Evolutionary conservation across 1,140 invertebrate genomes (phyloP).

Genomic region (Myzus persicae): DNA sequence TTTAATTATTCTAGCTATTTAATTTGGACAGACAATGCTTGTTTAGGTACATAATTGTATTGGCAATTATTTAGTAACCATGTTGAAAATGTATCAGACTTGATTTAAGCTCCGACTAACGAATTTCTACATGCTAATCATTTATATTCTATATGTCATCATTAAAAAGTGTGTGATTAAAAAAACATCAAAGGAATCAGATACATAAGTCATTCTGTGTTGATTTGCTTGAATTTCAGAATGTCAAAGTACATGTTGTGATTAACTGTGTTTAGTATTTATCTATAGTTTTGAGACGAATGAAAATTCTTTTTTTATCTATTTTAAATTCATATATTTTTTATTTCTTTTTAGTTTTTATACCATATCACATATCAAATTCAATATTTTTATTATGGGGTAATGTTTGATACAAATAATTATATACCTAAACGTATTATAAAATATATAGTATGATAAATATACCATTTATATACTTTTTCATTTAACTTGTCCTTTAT

Average conservation of each 20-base stretch:
- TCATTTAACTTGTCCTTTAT: slow-evolving; percentile 33
- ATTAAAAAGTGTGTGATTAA: background rate
- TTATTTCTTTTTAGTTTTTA: background rate
- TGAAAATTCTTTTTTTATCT: background rate
- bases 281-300: no score
- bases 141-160: background rate
- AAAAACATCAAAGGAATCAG: background rate
- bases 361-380: background rate
- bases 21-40: background rate
- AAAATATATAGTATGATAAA: background rate
- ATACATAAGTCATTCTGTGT: background rate
- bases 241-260: background rate
- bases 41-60: no score
- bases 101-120: background rate
- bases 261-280: background rate
- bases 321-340: background rate
- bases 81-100: background rate
- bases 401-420: background rate
- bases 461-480: slow-evolving; percentile 24
- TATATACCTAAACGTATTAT: background rate
- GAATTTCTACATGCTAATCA: background rate
- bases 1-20: background rate
- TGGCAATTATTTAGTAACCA: background rate
- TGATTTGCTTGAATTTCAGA: background rate
- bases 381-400: background rate